Percentiles rank a stretch among this genome's conserved stretches.
phyloP scores from a whole-genome alignment of 2,113 vertebrate species.

The Apus apus region DNA sequence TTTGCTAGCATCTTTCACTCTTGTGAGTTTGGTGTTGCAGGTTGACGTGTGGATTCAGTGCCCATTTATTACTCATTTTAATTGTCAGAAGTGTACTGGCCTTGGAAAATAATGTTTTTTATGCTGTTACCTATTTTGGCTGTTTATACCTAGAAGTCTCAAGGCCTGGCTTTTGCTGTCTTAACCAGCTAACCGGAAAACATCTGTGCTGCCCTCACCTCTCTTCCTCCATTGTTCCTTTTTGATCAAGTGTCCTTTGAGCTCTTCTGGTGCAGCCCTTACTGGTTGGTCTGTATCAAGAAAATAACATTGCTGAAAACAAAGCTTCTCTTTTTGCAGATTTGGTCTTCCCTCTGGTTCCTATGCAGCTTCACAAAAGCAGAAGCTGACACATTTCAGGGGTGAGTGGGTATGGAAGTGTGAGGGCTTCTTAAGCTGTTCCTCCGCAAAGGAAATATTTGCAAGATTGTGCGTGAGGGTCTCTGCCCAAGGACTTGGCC shows the following conservation, averaged over 20 bases:
- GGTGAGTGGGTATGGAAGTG: fast-evolving
- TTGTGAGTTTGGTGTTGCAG: neutral
- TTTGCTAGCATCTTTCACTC: neutral
- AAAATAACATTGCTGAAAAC: neutral
- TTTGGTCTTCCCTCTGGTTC: neutral
- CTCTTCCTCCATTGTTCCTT: neutral
- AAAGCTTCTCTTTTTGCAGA: neutral
- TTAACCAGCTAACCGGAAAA: neutral
- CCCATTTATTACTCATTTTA: neutral
- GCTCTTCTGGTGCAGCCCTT: neutral
- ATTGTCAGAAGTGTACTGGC: neutral
- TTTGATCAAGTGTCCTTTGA: neutral
- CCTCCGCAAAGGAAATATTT: fast-evolving
- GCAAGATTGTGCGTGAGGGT: neutral
- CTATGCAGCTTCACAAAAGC: neutral
- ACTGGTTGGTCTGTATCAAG: neutral
- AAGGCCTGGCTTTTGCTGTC: neutral
- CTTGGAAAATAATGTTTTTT: neutral
- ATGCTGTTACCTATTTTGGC: neutral
- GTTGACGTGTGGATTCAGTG: neutral
- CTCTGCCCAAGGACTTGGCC: neutral
- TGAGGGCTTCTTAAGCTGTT: neutral
- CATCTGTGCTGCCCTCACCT: neutral
- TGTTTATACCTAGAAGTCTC: neutral
- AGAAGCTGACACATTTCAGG: neutral